Evolutionary conservation across 2,888 invertebrate species (phyloP), one percentile per base, ranked within the genome.

Genomic region (Limnephilus lunatus): DNA sequence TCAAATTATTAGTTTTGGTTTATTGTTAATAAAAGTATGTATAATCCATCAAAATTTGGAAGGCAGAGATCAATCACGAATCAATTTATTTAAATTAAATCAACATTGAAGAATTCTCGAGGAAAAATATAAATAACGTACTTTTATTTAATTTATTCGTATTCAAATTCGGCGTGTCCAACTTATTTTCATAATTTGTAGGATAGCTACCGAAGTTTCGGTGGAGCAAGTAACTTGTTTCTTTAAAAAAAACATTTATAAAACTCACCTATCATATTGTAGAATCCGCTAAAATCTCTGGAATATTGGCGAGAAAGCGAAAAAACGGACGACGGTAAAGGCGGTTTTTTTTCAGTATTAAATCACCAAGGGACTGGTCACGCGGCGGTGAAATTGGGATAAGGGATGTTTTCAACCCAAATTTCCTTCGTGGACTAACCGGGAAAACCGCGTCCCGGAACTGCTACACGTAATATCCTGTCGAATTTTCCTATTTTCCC

Each of bases 391-490:
- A 30, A 39, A 53, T 82, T 39, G 68, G 68, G 68, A 68, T 39
- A 89, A 91, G 91, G 92, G 92, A 90, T 92, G 92, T 91, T 90
- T 89, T 82, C 92, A 86, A 91, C 83, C 80, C 92, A 89, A 92
- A 90, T 89, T 91, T 92, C 93, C 92, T 92, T 90, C 86, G 82
- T 86, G 89, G 92, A 93, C 93, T 93, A 92, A 87, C 91, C 89
- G 93, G 90, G 92, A 90, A 92, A 89, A 91, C 90, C 85, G 91
- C 83, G 92, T 92, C 92, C 92, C 91, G 90, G 90, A 87, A 92
- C 91, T 92, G 92, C 80, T 53, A 90, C 87, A 80, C 90, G 90
- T 85, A 92, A 88, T 91, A 85, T 92, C 90, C 92, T 83, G 92
- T 85, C 80, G 82, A 86, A 90, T 93, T 92, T 93, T 88, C 90